Percentiles rank a stretch among this genome's conserved stretches.
Conservation (phyloP, 2,797 vertebrate species). For the Acipenser oxyrinchus region DNA sequence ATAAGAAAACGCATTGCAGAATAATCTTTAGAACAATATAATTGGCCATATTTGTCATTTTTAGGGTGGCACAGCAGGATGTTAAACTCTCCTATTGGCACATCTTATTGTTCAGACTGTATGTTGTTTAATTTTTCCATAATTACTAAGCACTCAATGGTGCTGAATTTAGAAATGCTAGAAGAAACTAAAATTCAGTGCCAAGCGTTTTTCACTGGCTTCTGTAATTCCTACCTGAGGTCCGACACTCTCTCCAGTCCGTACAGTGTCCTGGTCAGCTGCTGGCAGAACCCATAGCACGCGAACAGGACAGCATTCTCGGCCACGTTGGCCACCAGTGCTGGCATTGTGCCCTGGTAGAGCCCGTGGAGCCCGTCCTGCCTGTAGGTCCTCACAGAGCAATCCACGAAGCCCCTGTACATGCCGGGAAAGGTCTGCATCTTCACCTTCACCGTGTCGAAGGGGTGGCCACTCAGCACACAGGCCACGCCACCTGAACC, state of each 20-base stretch:
- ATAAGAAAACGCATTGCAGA: too few relatives aligned
- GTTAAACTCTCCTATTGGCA: too few relatives aligned
- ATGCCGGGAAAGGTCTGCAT: conserved; percentile 35
- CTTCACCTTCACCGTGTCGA: conserved; percentile 38
- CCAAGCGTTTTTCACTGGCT: too few relatives aligned
- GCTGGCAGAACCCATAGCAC: conserved; percentile 35
- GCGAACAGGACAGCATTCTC: conserved; percentile 34
- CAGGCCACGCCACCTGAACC: conserved; percentile 26
- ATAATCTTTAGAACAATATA: too few relatives aligned
- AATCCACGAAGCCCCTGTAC: conserved; percentile 31
- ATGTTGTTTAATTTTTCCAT: too few relatives aligned
- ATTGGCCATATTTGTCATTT: too few relatives aligned
- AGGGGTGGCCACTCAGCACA: conserved; percentile 33
- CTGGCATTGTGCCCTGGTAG: conserved; percentile 30
- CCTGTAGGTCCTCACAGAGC: conserved; percentile 23
- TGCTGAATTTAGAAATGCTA: too few relatives aligned
- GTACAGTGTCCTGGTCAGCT: conserved; percentile 21
- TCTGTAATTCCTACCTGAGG: conserved; percentile 22
- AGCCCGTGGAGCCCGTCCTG: conserved; percentile 26
- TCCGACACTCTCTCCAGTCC: conserved; percentile 16
- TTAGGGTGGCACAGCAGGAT: too few relatives aligned
- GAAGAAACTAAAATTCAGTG: too few relatives aligned
- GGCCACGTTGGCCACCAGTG: conserved; percentile 28
- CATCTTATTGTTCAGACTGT: too few relatives aligned
- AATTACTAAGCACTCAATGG: too few relatives aligned